Percentiles rank a stretch among this genome's conserved stretches.
Evolutionary conservation across 2,113 vertebrate species (phyloP).

Genomic region (Paramormyrops kingsleyae): DNA sequence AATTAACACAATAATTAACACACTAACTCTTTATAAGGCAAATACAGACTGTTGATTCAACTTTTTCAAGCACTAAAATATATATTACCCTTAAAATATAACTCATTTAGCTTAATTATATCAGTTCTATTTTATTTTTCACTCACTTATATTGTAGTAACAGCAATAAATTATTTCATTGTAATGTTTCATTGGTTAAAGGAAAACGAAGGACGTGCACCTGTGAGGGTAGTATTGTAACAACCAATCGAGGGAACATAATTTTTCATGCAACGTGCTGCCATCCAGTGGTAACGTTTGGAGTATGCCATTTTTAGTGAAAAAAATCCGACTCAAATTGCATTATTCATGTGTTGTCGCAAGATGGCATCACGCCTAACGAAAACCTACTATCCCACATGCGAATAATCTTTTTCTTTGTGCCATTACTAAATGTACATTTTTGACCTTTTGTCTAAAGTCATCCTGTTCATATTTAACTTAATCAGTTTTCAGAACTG

Average conservation of each 20-base stretch:
- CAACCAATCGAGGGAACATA: background rate
- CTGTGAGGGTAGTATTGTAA: background rate
- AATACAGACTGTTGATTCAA: background rate
- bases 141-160: background rate
- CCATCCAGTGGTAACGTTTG: background rate
- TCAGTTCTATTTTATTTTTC: background rate
- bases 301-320: background rate
- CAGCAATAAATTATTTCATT: background rate
- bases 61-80: constrained; percentile 1
- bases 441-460: background rate
- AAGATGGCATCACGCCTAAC: background rate
- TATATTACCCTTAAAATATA: constrained; percentile 1
- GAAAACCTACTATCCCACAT: background rate
- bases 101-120: background rate
- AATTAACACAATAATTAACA: background rate
- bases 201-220: background rate
- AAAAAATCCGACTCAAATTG: background rate
- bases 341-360: background rate
- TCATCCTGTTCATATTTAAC: background rate
- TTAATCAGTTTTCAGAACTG: background rate
- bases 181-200: background rate
- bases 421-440: background rate
- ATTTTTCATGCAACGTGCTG: background rate
- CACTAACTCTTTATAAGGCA: background rate
- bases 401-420: background rate